These are phyloP conservation scores for Drosophila meridiana DNA, from an alignment of 2,888 invertebrate species.

Conservation along the genomic window DNA sequence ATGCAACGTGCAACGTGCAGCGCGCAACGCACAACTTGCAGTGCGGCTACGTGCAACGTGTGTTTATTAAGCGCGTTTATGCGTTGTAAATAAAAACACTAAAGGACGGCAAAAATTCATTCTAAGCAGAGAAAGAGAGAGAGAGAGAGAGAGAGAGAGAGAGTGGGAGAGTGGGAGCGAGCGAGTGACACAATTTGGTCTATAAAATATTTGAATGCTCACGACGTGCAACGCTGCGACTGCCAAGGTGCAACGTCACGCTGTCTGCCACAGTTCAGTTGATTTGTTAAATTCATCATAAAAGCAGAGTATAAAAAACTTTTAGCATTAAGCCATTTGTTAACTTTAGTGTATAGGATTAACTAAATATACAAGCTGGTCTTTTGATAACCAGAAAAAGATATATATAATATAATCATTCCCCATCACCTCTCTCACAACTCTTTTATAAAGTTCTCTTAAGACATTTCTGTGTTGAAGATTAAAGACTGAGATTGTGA, in stretches of 20 bases:
- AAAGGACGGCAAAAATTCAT: conserved; percentile 1
- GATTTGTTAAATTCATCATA: conserved; percentile 18
- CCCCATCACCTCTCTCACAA: background rate
- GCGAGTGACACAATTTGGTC: conserved; percentile 64
- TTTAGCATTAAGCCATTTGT: conserved; percentile 23
- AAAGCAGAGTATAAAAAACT: background rate
- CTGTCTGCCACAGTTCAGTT: conserved; percentile 13
- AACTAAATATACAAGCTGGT: background rate
- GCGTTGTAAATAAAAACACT: conserved; percentile 68
- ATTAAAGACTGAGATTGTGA: too few relatives aligned
- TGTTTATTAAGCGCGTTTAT: conserved; percentile 77
- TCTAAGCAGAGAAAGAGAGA: background rate
- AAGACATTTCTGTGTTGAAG: background rate
- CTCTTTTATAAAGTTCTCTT: background rate
- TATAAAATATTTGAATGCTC: conserved; percentile 72
- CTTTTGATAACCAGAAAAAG: background rate
- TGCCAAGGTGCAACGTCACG: conserved; percentile 36
- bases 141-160: conserved; percentile 30
- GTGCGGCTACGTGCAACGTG: conserved; percentile 55
- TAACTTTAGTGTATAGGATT: background rate
- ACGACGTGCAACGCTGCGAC: conserved; percentile 50
- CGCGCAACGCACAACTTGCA: conserved; percentile 46
- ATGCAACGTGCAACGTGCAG: conserved; percentile 42
- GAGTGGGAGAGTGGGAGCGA: background rate
- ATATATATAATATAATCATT: background rate